Conservation (phyloP, 2,888 invertebrate genomes). For the Euproctis similis region DNA sequence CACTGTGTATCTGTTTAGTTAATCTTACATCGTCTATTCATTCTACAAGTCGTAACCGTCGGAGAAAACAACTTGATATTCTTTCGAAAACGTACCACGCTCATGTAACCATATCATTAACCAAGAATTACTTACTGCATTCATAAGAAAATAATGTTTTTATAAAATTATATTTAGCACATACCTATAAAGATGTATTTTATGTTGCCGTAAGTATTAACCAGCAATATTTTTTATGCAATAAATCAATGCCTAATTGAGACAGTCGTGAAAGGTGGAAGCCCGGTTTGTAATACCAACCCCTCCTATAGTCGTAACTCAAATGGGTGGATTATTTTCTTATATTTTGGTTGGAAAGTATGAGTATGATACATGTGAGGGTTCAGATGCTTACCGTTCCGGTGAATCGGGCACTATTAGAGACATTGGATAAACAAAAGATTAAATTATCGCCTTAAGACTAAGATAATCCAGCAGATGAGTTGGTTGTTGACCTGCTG, state of each 20-base stretch:
- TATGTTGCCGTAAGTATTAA: too few species aligned
- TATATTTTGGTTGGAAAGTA: too few species aligned
- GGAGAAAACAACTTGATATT: too few species aligned
- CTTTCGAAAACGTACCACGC: too few species aligned
- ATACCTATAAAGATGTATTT: too few species aligned
- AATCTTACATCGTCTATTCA: too few species aligned
- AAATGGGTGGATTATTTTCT: conserved; percentile 63
- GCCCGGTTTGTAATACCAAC: conserved; percentile 37
- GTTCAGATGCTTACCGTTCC: conserved; percentile 51
- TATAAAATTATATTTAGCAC: not conserved
- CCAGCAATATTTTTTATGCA: conserved; percentile 26
- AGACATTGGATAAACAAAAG: conserved; percentile 71
- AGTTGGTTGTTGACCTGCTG: conserved; percentile 69
- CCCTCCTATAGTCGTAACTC: conserved; percentile 53
- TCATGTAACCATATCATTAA: too few species aligned
- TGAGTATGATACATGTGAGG: conserved; percentile 63
- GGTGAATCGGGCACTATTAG: conserved; percentile 64
- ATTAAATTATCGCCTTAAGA: conserved; percentile 71
- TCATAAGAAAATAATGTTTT: not conserved
- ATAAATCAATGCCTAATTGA: conserved; percentile 35
- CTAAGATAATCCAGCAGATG: conserved; percentile 69
- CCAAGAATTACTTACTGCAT: too few species aligned
- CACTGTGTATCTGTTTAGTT: too few species aligned
- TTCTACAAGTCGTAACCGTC: too few species aligned
- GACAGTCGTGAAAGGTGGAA: conserved; percentile 40